Conservation (phyloP, 2,888 invertebrate genomes). For the Sylvicola cinctus region DNA sequence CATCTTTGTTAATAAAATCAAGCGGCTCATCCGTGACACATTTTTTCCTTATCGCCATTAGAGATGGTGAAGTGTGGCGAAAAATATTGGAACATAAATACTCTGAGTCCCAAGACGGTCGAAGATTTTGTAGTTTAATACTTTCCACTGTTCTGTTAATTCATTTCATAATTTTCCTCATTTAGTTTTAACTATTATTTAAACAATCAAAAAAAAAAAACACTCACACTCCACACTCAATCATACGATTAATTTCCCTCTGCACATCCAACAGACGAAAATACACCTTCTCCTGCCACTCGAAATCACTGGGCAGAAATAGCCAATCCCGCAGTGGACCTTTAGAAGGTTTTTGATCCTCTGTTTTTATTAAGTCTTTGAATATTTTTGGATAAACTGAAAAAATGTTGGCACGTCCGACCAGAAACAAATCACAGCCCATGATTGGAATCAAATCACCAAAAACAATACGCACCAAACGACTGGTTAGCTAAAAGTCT, state of each 20-base stretch:
- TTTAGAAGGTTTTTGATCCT: conserved; percentile 24
- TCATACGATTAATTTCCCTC: conserved; percentile 23
- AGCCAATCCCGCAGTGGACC: conserved; percentile 23
- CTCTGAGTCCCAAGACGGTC: conserved; percentile 16
- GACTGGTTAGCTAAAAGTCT: too few relatives aligned
- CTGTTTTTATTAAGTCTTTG: conserved; percentile 32
- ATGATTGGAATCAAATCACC: not conserved
- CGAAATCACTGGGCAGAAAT: conserved; percentile 31
- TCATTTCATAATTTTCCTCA: conserved; percentile 1
- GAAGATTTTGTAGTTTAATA: conserved; percentile 11
- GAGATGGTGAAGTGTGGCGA: conserved; percentile 14
- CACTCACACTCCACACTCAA: conserved; percentile 17
- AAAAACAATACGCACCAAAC: conserved; percentile 1
- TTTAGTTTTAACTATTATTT: too few relatives aligned
- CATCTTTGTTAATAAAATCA: conserved; percentile 12
- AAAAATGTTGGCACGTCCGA: conserved; percentile 32
- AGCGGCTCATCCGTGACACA: conserved; percentile 14
- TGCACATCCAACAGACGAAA: conserved; percentile 32
- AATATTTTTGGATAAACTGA: conserved; percentile 43
- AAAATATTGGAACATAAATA: conserved; percentile 13
- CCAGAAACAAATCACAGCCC: conserved; percentile 16
- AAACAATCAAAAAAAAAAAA: too few relatives aligned
- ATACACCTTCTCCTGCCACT: conserved; percentile 34
- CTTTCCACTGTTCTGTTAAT: not conserved
- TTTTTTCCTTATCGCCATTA: conserved; percentile 9